Base-by-base conservation (phyloP, 2,888 invertebrate genomes). In the Cotesia congregata region DNA sequence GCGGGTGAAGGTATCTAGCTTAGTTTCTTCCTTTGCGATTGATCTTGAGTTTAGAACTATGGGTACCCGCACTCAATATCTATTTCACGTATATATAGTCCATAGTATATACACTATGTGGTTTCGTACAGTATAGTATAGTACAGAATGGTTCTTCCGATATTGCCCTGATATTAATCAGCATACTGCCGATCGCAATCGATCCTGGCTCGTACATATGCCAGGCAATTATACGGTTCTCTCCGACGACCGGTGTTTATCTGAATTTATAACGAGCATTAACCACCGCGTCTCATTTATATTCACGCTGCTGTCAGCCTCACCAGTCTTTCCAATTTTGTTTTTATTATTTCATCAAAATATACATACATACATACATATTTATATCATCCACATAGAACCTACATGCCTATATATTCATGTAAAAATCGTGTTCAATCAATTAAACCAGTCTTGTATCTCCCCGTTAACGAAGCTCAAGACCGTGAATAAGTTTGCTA, bases 261-360 rank as follows among this genome's bases (percentile, higher is more conserved):
- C 41, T 75, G 70, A 75, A 75, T 71, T 75, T 75, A 67, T 75
- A 71, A 75, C 60, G 62, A 65, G 71, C 59, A 68, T 68, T 68
- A 68, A 68, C 50, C 17, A 20, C 60, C 17, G 61, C 60, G 12
- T 41, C 61, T 68, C 61, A 68, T 74, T 68, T 17, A 68, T 74
- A 68, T 62, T 61, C 62, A 17, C 40, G 12, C 41, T 20, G 12
- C 41, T 74, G 40, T 67, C 67, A 59, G 67, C 15, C 17, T 72
- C 38, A 74, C 60, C 67, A 67, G 39, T 61, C 60, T 60, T 73
- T 65, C n/a, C 65, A 61, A 67, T 74, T 74, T 68, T 67, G 15
- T 67, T 67, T 67, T 67, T 67, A 50, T 65, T 65, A 12, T 65
- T 65, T 30, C 50, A 30, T 73, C 38, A 60, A 78, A 72, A 75